Base-by-base conservation (phyloP, 2,797 vertebrate genomes). In the Molothrus aeneus region DNA sequence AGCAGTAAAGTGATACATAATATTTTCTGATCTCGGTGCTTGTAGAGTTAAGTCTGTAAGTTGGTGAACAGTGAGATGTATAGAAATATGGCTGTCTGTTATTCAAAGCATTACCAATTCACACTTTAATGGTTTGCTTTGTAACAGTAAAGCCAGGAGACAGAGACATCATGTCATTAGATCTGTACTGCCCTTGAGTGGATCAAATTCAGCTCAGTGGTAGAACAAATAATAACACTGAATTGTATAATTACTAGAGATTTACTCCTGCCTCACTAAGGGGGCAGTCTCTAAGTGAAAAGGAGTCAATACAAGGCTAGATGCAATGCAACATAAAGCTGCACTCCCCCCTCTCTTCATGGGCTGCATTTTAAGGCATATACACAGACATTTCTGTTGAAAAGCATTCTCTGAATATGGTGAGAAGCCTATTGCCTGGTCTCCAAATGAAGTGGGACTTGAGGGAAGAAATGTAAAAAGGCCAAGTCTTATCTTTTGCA, bases 91-190 rank as follows among this genome's bases (percentile, higher is more conserved):
- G 31, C 57, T 77, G 36, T 79, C 74, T 89, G 64, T 73, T 82
- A 60, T 47, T 91, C 82, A 77, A n/a, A 61, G 26, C 57, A 38
- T 45, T 74, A 57, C 21, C 65, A 63, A 73, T 68, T 86, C 69
- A 73, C 69, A 60, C 53, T 77, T 79, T 18, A 74, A 42, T 10
- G 17, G 72, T 79, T 65, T 21, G 54, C 63, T 90, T 92, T 87
- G 68, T 64, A 91, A 80, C 81, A 85, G 51, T 51, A 85, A 90
- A 89, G 83, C 48, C 85, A 93, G 48, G 73, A 90, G 80, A 61
- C 90, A 51, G 73, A 90, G 77, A 54, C 84, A 28, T 77, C 53
- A 61, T 13, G 53, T 89, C 75, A 88, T 90, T 78, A 74, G 70
- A 53, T 50, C 90, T 93, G 74, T 65, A 57, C 57, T 93, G 85